These are phyloP conservation scores for Pogona vitticeps DNA, from an alignment of 2,113 vertebrate species.

Conservation along the genomic window DNA sequence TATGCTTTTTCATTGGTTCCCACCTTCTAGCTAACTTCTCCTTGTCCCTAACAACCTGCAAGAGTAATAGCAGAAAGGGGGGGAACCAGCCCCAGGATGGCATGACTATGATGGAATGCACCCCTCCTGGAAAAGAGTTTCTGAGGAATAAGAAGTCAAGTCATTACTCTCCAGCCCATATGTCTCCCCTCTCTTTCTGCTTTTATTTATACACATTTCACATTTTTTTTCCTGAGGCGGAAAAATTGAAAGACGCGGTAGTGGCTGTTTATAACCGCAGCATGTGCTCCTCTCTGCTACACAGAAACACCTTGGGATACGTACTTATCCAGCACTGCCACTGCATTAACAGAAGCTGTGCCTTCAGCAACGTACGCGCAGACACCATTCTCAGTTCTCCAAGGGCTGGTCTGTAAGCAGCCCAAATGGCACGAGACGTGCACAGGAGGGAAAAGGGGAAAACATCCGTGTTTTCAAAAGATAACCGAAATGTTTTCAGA, in stretches of 20 bases:
- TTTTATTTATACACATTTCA: constrained; percentile 11
- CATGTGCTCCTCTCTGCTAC: not conserved
- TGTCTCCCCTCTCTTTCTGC: constrained; percentile 11
- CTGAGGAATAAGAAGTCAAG: constrained; percentile 9
- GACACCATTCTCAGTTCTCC: not conserved
- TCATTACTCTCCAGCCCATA: not conserved
- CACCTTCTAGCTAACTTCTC: not conserved
- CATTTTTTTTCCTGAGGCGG: not conserved
- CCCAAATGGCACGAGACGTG: not conserved
- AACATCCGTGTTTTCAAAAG: too few species aligned
- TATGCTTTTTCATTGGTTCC: not conserved
- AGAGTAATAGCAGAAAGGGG: accelerated
- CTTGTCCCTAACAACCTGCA: not conserved
- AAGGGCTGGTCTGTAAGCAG: not conserved
- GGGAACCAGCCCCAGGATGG: not conserved
- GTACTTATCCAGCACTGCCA: not conserved
- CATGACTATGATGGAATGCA: not conserved
- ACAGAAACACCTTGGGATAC: not conserved
- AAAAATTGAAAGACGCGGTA: not conserved
- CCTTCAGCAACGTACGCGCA: not conserved
- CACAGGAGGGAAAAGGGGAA: not conserved
- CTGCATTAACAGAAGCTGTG: not conserved
- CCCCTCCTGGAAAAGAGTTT: not conserved
- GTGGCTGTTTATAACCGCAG: not conserved
- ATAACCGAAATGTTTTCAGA: too few species aligned